Evolutionary conservation across 2,888 invertebrate genomes (phyloP).

Genomic region (Agrypnus murinus): DNA sequence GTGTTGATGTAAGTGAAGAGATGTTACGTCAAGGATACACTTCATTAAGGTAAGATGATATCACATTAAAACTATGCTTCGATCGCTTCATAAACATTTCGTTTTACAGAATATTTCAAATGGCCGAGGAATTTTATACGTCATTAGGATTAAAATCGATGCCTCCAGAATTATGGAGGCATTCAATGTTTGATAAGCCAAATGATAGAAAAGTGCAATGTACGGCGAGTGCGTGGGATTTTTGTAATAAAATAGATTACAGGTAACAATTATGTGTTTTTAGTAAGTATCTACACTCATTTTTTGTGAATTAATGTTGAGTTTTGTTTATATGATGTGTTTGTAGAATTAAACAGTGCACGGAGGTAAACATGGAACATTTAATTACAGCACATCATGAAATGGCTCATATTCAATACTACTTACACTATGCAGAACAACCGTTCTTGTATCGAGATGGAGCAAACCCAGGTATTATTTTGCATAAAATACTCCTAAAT

Average conservation of each 20-base stretch:
- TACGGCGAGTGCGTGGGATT: conserved; percentile 89
- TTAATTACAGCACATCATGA: conserved; percentile 87
- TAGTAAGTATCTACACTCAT: no score
- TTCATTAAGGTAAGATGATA: conserved; percentile 77
- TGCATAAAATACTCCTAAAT: no score
- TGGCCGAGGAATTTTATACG: conserved; percentile 88
- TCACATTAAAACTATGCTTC: no score
- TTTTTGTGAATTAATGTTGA: no score
- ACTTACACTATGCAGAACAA: conserved; percentile 84
- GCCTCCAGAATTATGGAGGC: conserved; percentile 89
- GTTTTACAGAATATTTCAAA: conserved; percentile 81
- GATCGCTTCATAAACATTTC: conserved; percentile 17
- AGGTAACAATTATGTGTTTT: conserved; percentile 75
- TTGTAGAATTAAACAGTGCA: conserved; percentile 86
- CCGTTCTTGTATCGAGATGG: conserved; percentile 86
- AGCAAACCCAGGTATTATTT: conserved; percentile 82
- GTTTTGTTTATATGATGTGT: background rate
- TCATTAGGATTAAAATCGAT: conserved; percentile 87
- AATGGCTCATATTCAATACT: conserved; percentile 89
- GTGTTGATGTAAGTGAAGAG: conserved; percentile 84
- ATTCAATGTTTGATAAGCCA: conserved; percentile 86
- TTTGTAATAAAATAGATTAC: conserved; percentile 88
- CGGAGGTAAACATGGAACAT: conserved; percentile 85
- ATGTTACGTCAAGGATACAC: conserved; percentile 85
- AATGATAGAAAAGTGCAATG: conserved; percentile 82